phyloP scores from a whole-genome alignment of 2,888 invertebrate genomes.

The Temnothorax rugatulus region DNA sequence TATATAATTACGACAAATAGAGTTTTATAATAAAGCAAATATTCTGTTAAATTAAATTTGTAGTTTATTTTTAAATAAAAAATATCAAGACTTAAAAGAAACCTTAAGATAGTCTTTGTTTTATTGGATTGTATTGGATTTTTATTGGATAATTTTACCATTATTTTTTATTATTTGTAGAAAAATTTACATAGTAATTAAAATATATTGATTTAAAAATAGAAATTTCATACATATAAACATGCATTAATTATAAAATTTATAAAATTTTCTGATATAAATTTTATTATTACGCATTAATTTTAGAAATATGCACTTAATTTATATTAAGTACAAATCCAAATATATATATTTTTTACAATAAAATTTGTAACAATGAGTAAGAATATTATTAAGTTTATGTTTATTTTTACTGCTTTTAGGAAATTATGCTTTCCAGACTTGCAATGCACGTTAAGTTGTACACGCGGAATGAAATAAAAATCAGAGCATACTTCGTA shows the following conservation, averaged over 20 bases:
- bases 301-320: neutral
- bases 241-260: neutral
- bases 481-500: slow-evolving; percentile 32
- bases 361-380: neutral
- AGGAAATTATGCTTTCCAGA: neutral
- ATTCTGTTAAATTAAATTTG: neutral
- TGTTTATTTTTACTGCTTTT: neutral
- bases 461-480: neutral
- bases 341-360: slow-evolving; percentile 16
- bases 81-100: slow-evolving; percentile 11
- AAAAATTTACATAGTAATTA: neutral
- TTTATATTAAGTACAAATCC: neutral
- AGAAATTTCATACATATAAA: neutral
- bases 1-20: neutral
- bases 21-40: neutral
- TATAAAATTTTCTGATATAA: neutral
- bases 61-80: neutral
- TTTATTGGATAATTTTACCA: neutral
- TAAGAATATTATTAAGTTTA: neutral
- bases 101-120: neutral
- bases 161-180: neutral
- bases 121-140: neutral
- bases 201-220: neutral
- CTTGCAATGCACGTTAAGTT: slow-evolving; percentile 45
- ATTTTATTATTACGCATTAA: neutral